These are phyloP conservation scores for Premnoplex brunnescens DNA, from an alignment of 2,797 vertebrate genomes.

Conservation along the genomic window DNA sequence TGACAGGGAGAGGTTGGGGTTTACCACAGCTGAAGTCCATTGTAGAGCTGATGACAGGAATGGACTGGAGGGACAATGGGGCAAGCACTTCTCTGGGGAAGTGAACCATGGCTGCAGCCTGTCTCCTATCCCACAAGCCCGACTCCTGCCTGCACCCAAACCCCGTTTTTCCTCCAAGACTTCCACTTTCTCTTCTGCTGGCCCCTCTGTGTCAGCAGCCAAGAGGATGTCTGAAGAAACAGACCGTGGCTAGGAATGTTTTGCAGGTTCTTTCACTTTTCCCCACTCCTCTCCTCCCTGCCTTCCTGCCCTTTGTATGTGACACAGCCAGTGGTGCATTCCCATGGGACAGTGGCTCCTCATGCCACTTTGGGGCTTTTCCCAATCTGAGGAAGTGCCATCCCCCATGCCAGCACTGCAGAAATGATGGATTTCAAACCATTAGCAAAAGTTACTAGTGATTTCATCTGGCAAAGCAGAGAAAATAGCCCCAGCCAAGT, in stretches of 20 bases:
- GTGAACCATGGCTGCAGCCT: not conserved
- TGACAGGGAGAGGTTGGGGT: not conserved
- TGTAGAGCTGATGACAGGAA: not conserved
- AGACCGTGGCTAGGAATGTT: not conserved
- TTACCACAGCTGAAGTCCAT: not conserved
- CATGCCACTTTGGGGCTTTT: not conserved
- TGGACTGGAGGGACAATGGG: not conserved
- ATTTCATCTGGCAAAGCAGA: not conserved
- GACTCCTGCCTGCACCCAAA: not conserved
- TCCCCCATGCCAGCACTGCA: not conserved
- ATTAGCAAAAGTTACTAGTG: not conserved
- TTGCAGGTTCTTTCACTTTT: not conserved
- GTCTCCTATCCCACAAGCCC: not conserved
- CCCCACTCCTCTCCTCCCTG: not conserved
- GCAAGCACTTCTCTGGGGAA: not conserved
- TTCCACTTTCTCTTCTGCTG: not conserved
- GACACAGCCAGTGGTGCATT: not conserved
- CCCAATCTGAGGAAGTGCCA: not conserved
- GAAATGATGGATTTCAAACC: not conserved
- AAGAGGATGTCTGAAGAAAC: not conserved
- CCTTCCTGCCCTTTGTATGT: not conserved
- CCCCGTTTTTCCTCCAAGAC: not conserved
- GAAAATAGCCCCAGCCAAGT: not conserved
- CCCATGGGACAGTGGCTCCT: not conserved
- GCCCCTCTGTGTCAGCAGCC: rapidly evolving